Percentiles rank a stretch among this genome's conserved stretches.
These are phyloP conservation scores for Lepidotrigona ventralis DNA, from an alignment of 1,140 invertebrate genomes.

Conservation along the genomic window DNA sequence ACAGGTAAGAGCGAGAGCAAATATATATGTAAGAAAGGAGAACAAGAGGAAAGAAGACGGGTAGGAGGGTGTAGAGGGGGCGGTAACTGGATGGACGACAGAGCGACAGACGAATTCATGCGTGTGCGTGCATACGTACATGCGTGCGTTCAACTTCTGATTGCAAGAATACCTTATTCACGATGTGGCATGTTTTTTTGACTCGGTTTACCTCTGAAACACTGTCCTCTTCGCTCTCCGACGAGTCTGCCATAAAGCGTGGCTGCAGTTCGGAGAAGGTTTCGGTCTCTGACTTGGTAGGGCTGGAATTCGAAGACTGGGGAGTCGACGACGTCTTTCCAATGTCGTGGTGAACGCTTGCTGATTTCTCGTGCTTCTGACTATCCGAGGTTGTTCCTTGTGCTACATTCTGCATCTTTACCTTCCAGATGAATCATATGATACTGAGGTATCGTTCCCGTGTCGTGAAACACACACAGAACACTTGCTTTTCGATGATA, in stretches of 20 bases:
- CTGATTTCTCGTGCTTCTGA: constrained; percentile 86
- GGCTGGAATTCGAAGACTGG: constrained; percentile 83
- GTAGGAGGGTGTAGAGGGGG: background rate
- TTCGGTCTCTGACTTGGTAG: constrained; percentile 89
- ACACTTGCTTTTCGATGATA: constrained; percentile 70
- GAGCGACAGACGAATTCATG: constrained; percentile 18
- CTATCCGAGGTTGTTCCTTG: constrained; percentile 87
- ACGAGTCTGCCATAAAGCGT: constrained; percentile 93
- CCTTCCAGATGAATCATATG: constrained; percentile 83
- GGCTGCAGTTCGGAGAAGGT: constrained; percentile 87
- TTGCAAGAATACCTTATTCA: constrained; percentile 42
- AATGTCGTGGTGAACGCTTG: constrained; percentile 81
- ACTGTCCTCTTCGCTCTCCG: constrained; percentile 95
- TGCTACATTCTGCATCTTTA: constrained; percentile 94
- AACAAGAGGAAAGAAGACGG: constrained; percentile 8
- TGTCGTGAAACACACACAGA: constrained; percentile 73
- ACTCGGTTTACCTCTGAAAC: constrained; percentile 89
- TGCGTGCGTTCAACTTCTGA: constrained; percentile 40
- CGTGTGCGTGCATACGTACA: constrained; percentile 31
- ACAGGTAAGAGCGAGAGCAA: constrained; percentile 6
- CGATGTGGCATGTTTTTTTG: constrained; percentile 45
- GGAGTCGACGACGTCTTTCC: constrained; percentile 83
- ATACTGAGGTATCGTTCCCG: constrained; percentile 81
- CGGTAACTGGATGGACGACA: constrained; percentile 35
- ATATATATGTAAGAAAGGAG: constrained; percentile 32